phyloP scores from a whole-genome alignment of 2,113 vertebrate genomes.

The Herpailurus yagouaroundi region DNA sequence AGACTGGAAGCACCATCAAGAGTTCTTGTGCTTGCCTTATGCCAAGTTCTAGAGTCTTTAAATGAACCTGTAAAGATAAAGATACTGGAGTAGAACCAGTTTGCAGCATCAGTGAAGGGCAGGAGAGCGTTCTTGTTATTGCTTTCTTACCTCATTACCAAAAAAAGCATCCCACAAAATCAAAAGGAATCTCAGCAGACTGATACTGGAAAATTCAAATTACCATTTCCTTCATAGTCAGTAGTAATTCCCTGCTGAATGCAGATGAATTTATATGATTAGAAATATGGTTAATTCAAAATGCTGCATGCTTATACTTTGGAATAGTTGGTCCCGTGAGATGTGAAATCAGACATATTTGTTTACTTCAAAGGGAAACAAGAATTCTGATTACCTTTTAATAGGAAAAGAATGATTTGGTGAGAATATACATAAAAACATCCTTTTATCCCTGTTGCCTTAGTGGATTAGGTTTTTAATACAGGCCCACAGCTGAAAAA shows the following conservation, averaged over 20 bases:
- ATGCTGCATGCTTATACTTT: neutral
- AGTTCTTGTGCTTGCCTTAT: neutral
- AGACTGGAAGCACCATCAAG: neutral
- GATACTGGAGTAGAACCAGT: neutral
- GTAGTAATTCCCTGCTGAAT: constrained; percentile 1
- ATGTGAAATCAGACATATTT: neutral
- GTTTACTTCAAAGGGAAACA: constrained; percentile 50
- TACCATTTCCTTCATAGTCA: neutral
- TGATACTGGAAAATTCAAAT: constrained; percentile 45
- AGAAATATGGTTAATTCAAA: constrained; percentile 54
- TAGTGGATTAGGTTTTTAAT: constrained; percentile 29
- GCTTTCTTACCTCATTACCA: constrained; percentile 31
- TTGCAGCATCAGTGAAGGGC: neutral
- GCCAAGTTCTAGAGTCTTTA: neutral
- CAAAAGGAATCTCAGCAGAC: neutral
- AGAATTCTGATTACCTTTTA: constrained; percentile 56
- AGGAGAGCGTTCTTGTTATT: neutral
- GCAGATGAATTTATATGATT: constrained; percentile 17
- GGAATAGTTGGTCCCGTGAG: neutral
- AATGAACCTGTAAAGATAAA: neutral
- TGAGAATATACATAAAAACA: neutral
- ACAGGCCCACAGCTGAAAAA: neutral
- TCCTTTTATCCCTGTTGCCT: neutral
- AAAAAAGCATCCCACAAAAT: neutral
- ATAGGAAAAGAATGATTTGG: neutral